phyloP scores from a whole-genome alignment of 1,140 invertebrate species.

The Saccostrea echinata region DNA sequence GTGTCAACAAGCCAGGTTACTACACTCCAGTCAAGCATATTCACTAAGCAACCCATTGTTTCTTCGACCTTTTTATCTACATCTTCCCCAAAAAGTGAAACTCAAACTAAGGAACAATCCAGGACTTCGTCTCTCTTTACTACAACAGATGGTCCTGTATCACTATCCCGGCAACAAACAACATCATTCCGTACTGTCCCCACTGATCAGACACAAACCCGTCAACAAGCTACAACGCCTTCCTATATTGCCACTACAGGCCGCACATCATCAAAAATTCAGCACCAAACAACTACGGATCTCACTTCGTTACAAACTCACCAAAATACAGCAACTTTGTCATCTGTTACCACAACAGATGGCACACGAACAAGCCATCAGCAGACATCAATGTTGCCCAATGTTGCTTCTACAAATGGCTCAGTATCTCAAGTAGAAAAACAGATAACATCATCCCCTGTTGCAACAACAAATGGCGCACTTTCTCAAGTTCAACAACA shows the following conservation, averaged over 20 bases:
- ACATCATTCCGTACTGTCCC: too few species aligned
- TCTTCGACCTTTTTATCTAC: too few species aligned
- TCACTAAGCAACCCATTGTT: not conserved
- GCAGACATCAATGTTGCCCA: not conserved
- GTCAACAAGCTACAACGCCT: not conserved
- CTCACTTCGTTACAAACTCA: too few species aligned
- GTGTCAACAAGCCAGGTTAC: not conserved
- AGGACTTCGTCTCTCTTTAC: too few species aligned
- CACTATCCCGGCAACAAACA: too few species aligned
- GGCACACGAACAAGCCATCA: not conserved
- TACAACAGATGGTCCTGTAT: too few species aligned
- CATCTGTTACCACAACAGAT: not conserved
- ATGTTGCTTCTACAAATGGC: not conserved
- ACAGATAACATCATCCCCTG: not conserved
- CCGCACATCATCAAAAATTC: not conserved
- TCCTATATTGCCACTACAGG: not conserved
- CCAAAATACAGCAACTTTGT: not conserved
- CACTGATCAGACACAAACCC: not conserved
- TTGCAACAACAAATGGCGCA: not conserved
- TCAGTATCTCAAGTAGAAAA: not conserved
- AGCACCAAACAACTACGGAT: not conserved
- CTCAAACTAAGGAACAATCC: too few species aligned
- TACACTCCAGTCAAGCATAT: not conserved
- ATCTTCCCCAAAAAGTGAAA: too few species aligned
- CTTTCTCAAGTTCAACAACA: conserved; percentile 8